Conservation (phyloP, 2,888 invertebrate genomes). For the Asteroscopus sphinx region DNA sequence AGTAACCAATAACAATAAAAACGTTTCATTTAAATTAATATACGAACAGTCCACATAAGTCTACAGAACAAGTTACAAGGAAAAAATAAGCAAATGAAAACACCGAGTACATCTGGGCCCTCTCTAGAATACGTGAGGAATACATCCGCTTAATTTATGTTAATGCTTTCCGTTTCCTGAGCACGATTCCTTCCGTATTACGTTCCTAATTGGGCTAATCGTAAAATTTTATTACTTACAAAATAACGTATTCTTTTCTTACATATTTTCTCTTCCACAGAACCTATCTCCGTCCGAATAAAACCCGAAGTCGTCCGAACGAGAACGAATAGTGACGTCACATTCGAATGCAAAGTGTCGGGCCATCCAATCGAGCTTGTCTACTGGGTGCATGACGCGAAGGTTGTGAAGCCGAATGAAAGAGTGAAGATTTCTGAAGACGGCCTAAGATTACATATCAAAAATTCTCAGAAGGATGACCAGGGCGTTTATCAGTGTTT, state of each 20-base stretch:
- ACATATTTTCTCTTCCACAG: slow-evolving; percentile 77
- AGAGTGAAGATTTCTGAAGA: slow-evolving; percentile 89
- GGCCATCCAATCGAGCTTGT: slow-evolving; percentile 96
- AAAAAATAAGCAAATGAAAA: slow-evolving; percentile 23
- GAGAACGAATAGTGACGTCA: slow-evolving; percentile 95
- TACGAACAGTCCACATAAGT: too few species aligned
- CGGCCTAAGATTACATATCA: slow-evolving; percentile 89
- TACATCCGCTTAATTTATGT: slow-evolving; percentile 55
- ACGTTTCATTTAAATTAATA: too few species aligned
- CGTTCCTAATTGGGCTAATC: slow-evolving; percentile 52
- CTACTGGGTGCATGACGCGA: slow-evolving; percentile 95
- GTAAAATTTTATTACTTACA: slow-evolving; percentile 47
- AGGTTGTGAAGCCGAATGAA: slow-evolving; percentile 90
- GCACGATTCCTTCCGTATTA: slow-evolving; percentile 45
- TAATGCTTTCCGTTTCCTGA: slow-evolving; percentile 47
- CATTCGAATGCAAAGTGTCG: slow-evolving; percentile 95
- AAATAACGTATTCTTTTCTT: slow-evolving; percentile 37
- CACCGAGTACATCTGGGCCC: background rate
- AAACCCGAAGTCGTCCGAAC: slow-evolving; percentile 94
- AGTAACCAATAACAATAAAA: too few species aligned
- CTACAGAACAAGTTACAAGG: slow-evolving; percentile 2
- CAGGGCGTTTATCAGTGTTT: slow-evolving; percentile 98
- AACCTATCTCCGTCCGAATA: slow-evolving; percentile 94
- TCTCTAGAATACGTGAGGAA: slow-evolving; percentile 26
- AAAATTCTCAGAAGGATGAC: slow-evolving; percentile 93